A percentile compares a stretch with the other conserved stretches of the same genome.
phyloP scores from a whole-genome alignment of 1,140 invertebrate genomes.

The Meloidogyne chitwoodi region DNA sequence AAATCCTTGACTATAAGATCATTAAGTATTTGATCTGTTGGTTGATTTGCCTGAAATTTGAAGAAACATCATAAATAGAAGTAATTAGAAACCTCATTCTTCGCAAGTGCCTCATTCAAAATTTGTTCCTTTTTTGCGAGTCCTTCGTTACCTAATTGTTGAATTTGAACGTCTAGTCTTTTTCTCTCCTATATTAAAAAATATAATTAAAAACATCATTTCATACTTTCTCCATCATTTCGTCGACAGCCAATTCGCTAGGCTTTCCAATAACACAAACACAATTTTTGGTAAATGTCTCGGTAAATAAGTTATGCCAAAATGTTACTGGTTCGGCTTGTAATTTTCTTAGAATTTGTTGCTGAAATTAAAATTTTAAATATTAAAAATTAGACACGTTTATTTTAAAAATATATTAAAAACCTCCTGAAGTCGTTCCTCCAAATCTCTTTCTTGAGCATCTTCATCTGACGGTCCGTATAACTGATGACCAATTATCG shows the following conservation, averaged over 20 bases:
- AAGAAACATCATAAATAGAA: neutral
- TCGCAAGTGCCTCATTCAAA: slow-evolving; percentile 70
- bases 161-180: slow-evolving; percentile 68
- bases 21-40: slow-evolving; percentile 13
- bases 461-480: slow-evolving; percentile 66
- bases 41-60: slow-evolving; percentile 16
- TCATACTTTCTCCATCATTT: slow-evolving; percentile 49
- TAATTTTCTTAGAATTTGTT: slow-evolving; percentile 67
- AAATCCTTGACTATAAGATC: slow-evolving; percentile 31
- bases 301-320: slow-evolving; percentile 72
- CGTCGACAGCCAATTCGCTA: slow-evolving; percentile 62
- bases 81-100: slow-evolving; percentile 68
- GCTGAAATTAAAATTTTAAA: neutral
- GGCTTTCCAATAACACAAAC: slow-evolving; percentile 63
- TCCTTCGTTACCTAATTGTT: slow-evolving; percentile 69
- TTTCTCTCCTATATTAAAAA: slow-evolving; percentile 53
- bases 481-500: slow-evolving; percentile 75
- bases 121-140: slow-evolving; percentile 67
- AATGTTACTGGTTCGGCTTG: slow-evolving; percentile 67
- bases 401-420: neutral
- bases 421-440: slow-evolving; percentile 76
- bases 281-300: slow-evolving; percentile 68
- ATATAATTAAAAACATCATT: neutral
- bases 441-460: slow-evolving; percentile 65
- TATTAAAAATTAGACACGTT: neutral